These are phyloP conservation scores for Mormyrus lacerda DNA, from an alignment of 2,113 vertebrate genomes.

Conservation along the genomic window DNA sequence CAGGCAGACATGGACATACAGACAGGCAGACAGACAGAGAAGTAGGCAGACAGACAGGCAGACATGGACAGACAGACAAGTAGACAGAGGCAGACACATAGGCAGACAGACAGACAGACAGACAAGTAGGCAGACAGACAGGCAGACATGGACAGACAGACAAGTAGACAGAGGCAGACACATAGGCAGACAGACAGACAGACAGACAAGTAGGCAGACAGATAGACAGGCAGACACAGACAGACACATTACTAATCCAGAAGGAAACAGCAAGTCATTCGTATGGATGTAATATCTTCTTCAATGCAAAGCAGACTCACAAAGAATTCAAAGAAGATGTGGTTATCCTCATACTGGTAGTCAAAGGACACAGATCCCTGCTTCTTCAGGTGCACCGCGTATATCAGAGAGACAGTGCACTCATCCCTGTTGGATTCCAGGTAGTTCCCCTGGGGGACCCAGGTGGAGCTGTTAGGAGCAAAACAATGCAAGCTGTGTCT, in stretches of 20 bases:
- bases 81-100: too few species aligned
- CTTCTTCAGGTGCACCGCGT: constrained; percentile 92
- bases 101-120: too few species aligned
- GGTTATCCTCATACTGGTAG: constrained; percentile 94
- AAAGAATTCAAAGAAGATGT: constrained; percentile 95
- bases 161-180: not conserved
- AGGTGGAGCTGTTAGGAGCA: constrained; percentile 63
- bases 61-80: too few species aligned
- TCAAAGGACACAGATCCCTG: constrained; percentile 84
- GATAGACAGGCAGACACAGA: not conserved
- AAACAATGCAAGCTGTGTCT: not conserved
- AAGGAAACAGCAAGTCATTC: not conserved
- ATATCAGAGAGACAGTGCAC: constrained; percentile 91
- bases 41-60: not conserved
- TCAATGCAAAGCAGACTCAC: constrained; percentile 63
- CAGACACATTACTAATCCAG: not conserved
- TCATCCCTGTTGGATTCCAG: constrained; percentile 93
- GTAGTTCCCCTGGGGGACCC: constrained; percentile 84
- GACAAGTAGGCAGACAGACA: too few species aligned
- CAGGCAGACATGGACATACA: not conserved
- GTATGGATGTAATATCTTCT: not conserved
- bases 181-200: too few species aligned
- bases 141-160: too few species aligned
- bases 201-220: not conserved
- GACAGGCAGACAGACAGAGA: not conserved